A percentile compares a stretch with the other conserved stretches of the same genome.
These are phyloP conservation scores for Amphiprion ocellaris DNA, from an alignment of 2,113 vertebrate genomes.

Conservation along the genomic window DNA sequence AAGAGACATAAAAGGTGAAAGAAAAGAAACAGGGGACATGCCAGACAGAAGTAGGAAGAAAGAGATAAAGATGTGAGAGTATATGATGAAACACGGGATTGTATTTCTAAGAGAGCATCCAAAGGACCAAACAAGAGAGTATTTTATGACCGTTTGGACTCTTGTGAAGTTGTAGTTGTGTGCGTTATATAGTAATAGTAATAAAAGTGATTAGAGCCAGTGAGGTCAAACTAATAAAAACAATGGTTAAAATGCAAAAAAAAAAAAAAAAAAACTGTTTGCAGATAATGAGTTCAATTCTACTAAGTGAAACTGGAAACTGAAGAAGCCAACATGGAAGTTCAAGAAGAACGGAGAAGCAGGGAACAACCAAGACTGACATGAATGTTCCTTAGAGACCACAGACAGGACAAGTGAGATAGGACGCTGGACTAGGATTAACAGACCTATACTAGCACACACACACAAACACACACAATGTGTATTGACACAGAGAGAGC, in stretches of 20 bases:
- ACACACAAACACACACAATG: conserved; percentile 47
- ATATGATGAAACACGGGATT: conserved; percentile 8
- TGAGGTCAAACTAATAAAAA: conserved; percentile 1
- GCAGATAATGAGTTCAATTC: not conserved
- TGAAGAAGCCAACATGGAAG: conserved; percentile 28
- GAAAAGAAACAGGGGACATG: conserved; percentile 18
- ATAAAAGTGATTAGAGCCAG: not conserved
- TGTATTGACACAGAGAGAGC: conserved; percentile 79
- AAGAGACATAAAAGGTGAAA: conserved; percentile 64
- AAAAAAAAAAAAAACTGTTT: not conserved
- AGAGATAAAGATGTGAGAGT: conserved; percentile 15
- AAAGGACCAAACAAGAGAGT: conserved; percentile 7
- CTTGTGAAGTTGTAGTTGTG: not conserved
- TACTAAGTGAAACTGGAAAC: conserved; percentile 1
- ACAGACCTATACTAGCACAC: conserved; percentile 50
- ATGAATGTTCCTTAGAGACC: conserved; percentile 45
- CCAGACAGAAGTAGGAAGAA: conserved; percentile 28
- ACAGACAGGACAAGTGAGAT: conserved; percentile 32
- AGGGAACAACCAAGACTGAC: conserved; percentile 36
- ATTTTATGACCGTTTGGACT: not conserved
- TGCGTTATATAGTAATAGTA: not conserved
- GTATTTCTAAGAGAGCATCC: conserved; percentile 22
- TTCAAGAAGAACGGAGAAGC: conserved; percentile 23
- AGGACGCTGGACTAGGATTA: conserved; percentile 49
- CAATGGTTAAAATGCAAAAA: not conserved